phyloP scores from a whole-genome alignment of 2,797 vertebrate species.

The Trachops cirrhosus region DNA sequence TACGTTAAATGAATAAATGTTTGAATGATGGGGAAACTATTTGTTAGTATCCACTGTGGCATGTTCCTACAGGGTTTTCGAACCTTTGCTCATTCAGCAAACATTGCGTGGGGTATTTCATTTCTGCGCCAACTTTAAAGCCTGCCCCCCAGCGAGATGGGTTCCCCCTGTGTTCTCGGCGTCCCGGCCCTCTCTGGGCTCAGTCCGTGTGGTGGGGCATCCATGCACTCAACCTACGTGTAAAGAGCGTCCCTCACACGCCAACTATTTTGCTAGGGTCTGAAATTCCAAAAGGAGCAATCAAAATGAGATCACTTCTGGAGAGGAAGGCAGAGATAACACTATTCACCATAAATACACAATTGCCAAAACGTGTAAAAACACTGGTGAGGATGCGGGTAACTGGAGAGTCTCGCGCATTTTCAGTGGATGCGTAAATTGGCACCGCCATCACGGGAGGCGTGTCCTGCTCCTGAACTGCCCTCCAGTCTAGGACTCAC shows the following conservation, averaged over 20 bases:
- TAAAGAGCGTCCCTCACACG: neutral
- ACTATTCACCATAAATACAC: neutral
- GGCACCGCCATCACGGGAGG: neutral
- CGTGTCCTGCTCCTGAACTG: neutral
- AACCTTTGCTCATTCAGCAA: neutral
- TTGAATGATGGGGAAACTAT: neutral
- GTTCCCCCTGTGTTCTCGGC: neutral
- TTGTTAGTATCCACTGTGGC: neutral
- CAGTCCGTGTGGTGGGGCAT: fast-evolving
- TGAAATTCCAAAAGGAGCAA: neutral
- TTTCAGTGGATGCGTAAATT: neutral
- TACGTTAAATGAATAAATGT: neutral
- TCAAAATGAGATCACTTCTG: neutral
- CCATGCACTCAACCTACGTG: fast-evolving
- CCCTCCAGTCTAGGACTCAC: neutral
- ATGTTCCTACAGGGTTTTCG: neutral
- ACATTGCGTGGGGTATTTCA: neutral
- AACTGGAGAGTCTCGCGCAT: no score
- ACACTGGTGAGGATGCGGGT: neutral
- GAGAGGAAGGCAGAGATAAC: neutral
- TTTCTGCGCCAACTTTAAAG: neutral
- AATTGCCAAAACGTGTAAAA: neutral
- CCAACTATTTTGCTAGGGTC: neutral
- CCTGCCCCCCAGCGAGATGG: neutral
- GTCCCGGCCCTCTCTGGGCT: neutral